phyloP scores from a whole-genome alignment of 1,140 invertebrate species.

The Papilio polyxenes region DNA sequence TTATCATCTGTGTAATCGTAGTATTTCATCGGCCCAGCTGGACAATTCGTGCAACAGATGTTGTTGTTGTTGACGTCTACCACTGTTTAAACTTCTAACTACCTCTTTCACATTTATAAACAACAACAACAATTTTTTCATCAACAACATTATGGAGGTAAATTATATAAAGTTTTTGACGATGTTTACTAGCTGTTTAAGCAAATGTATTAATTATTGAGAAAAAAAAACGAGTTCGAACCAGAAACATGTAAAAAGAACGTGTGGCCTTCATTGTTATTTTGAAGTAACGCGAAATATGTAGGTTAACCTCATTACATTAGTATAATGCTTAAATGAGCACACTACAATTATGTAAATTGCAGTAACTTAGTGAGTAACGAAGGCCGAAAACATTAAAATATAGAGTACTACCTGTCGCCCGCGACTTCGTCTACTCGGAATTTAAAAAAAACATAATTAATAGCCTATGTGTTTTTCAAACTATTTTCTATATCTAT shows the following conservation, averaged over 20 bases:
- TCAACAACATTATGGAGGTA: neutral
- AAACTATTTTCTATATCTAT: too few relatives aligned
- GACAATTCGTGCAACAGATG: too few relatives aligned
- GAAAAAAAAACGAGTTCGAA: neutral
- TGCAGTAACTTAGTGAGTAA: neutral
- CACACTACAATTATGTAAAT: neutral
- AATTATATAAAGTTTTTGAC: neutral
- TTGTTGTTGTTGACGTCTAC: too few relatives aligned
- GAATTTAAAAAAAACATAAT: too few relatives aligned
- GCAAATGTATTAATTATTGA: neutral
- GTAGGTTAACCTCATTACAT: conserved; percentile 6
- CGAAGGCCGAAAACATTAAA: neutral
- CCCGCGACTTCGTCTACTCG: too few relatives aligned
- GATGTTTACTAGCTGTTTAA: neutral
- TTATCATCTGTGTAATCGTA: too few relatives aligned
- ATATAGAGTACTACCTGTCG: neutral
- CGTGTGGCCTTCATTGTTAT: conserved; percentile 2
- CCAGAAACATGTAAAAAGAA: conserved; percentile 2
- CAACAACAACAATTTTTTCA: neutral
- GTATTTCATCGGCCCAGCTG: too few relatives aligned
- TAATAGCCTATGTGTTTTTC: too few relatives aligned
- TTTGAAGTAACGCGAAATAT: conserved; percentile 19
- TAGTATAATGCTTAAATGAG: neutral
- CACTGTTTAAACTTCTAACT: too few relatives aligned
- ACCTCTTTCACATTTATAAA: too few relatives aligned